These are phyloP conservation scores for Burhinus bistriatus DNA, from an alignment of 2,113 vertebrate species.

Conservation along the genomic window DNA sequence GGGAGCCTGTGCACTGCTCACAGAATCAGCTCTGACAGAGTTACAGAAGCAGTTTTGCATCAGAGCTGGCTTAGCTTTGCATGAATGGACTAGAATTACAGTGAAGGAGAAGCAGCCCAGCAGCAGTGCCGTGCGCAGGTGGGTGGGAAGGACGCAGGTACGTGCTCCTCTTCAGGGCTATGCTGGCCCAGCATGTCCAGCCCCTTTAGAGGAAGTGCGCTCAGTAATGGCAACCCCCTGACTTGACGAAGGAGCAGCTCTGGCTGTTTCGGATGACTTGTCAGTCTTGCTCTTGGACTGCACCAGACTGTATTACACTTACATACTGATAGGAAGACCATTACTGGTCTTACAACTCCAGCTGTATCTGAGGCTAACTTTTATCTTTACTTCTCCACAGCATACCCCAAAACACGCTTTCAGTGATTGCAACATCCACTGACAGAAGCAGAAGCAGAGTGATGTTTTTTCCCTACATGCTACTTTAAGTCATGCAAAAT, in stretches of 20 bases:
- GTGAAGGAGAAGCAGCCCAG: not conserved
- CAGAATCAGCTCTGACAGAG: not conserved
- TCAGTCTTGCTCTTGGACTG: not conserved
- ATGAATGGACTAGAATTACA: accelerated
- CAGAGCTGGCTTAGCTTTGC: not conserved
- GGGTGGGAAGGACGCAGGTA: not conserved
- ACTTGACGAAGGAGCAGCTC: not conserved
- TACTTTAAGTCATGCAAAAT: not conserved
- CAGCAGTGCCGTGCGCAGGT: accelerated
- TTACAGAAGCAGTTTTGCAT: not conserved
- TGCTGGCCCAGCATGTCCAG: accelerated
- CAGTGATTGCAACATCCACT: not conserved
- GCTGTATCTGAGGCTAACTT: not conserved
- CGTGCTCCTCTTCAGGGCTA: not conserved
- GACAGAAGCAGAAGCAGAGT: not conserved
- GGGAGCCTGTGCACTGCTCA: not conserved
- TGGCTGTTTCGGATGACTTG: accelerated
- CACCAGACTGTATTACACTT: not conserved
- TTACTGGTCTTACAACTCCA: not conserved
- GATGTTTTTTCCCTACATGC: accelerated
- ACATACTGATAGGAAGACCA: not conserved
- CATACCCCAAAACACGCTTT: not conserved
- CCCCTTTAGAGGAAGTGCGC: accelerated
- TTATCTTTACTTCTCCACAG: not conserved
- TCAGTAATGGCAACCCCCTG: not conserved